phyloP scores from a whole-genome alignment of 2,888 invertebrate genomes.

The Dicyrtoma fusca region DNA sequence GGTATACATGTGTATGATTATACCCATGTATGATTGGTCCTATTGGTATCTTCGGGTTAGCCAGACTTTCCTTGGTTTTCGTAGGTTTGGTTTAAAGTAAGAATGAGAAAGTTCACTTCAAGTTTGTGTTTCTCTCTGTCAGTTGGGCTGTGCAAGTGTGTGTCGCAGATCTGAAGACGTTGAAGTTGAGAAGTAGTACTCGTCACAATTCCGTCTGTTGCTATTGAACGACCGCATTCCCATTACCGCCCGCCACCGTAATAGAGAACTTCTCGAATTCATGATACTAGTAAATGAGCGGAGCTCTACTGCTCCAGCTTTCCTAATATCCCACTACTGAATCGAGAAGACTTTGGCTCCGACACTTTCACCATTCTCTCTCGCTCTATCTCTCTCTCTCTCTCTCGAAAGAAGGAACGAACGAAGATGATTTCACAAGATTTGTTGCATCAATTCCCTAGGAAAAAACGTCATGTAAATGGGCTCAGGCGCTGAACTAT shows the following conservation, averaged over 20 bases:
- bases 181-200: conserved; percentile 17
- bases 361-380: conserved; percentile 37
- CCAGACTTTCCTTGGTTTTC: too few species aligned
- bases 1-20: too few species aligned
- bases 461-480: conserved; percentile 51
- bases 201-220: conserved; percentile 11
- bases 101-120: not conserved
- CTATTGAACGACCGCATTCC: conserved; percentile 21
- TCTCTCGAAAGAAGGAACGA: conserved; percentile 31
- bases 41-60: too few species aligned
- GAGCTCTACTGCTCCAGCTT: not conserved
- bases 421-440: conserved; percentile 47
- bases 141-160: not conserved
- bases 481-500: conserved; percentile 44
- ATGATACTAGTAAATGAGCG: conserved; percentile 26
- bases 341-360: too few species aligned
- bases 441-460: conserved; percentile 51
- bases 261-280: conserved; percentile 23
- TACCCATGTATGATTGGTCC: too few species aligned
- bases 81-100: not conserved
- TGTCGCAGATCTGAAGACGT: not conserved
- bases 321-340: too few species aligned
- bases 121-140: conserved; percentile 2
- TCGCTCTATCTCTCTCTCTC: conserved; percentile 35
- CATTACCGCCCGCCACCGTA: conserved; percentile 15